Evolutionary conservation across 1,140 invertebrate genomes (phyloP).

Genomic region (Grapholita molesta): DNA sequence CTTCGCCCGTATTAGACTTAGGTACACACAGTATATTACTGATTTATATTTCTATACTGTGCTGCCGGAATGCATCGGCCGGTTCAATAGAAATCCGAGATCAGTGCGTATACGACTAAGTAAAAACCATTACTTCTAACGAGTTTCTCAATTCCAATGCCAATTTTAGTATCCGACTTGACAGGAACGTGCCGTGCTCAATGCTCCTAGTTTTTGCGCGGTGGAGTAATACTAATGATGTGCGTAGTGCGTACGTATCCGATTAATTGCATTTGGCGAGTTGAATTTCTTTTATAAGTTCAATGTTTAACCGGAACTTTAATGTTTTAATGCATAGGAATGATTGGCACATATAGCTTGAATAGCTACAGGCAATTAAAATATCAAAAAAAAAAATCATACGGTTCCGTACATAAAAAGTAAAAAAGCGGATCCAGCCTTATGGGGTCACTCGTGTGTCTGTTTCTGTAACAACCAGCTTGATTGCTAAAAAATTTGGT

Average conservation of each 20-base stretch:
- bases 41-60: not conserved
- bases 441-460: too few relatives aligned
- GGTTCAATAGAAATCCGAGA: slow-evolving; percentile 56
- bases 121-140: slow-evolving; percentile 59
- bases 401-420: too few relatives aligned
- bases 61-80: slow-evolving; percentile 38
- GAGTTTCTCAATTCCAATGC: slow-evolving; percentile 66
- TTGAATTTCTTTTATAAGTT: slow-evolving; percentile 18
- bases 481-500: too few relatives aligned
- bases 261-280: not conserved
- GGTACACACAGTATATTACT: too few relatives aligned
- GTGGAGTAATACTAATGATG: slow-evolving; percentile 4
- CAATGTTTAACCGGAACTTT: slow-evolving; percentile 40
- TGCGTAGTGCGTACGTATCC: not conserved
- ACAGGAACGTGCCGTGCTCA: slow-evolving; percentile 30
- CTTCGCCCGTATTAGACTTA: too few relatives aligned
- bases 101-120: slow-evolving; percentile 32
- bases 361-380: not conserved
- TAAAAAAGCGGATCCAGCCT: too few relatives aligned
- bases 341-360: too few relatives aligned
- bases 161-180: slow-evolving; percentile 49
- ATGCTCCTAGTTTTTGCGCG: not conserved
- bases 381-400: too few relatives aligned
- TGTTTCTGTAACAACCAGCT: too few relatives aligned
- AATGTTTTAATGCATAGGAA: slow-evolving; percentile 18